Evolutionary conservation across 2,797 vertebrate species (phyloP).

Genomic region (Enteromius radiatus): DNA sequence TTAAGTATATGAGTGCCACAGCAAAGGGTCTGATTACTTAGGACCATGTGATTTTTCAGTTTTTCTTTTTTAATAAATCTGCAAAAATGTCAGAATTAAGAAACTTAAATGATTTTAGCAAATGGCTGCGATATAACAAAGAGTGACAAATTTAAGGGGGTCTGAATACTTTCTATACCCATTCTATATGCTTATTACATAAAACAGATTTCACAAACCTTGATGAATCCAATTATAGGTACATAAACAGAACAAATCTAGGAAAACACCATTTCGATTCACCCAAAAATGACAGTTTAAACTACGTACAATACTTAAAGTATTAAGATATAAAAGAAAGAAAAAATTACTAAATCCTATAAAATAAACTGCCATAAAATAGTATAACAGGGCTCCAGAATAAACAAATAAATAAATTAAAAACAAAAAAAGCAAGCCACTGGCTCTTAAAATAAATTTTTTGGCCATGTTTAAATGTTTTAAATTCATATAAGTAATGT

Average conservation of each 20-base stretch:
- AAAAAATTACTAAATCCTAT: neutral
- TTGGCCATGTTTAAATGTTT: no score
- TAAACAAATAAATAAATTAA: no score
- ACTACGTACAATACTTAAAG: conserved; percentile 27
- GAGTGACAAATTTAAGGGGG: no score
- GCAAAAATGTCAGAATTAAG: no score
- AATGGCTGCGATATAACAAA: no score
- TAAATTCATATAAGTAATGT: no score
- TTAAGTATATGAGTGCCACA: no score
- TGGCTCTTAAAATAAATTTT: neutral
- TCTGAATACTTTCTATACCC: no score
- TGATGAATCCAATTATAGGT: conserved; percentile 61
- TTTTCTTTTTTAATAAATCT: no score
- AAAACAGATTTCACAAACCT: conserved; percentile 64
- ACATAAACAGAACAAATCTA: conserved; percentile 48
- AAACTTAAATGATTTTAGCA: no score
- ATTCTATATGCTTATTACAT: conserved; percentile 58
- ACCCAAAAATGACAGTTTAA: conserved; percentile 76
- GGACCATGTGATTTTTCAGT: no score
- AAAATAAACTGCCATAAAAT: conserved; percentile 1
- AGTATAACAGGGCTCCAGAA: conserved; percentile 3
- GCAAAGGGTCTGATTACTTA: no score
- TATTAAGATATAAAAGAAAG: conserved; percentile 2
- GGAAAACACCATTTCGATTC: conserved; percentile 53
- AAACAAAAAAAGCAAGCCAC: neutral